Conservation (phyloP, 2,888 invertebrate species). For the Clepsis dumicolana region DNA sequence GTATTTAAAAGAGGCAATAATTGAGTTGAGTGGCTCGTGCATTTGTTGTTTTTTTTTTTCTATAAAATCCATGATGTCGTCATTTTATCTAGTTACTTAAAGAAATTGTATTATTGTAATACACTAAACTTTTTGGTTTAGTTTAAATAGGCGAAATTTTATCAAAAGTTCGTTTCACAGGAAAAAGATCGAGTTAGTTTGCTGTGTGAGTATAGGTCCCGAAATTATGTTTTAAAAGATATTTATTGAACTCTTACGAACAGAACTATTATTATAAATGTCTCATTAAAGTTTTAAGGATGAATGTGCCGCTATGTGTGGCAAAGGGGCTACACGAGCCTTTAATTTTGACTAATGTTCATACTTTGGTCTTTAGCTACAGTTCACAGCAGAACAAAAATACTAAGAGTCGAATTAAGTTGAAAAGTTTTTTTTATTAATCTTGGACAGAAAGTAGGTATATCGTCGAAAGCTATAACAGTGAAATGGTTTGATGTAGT, state of each 20-base stretch:
- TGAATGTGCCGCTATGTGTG: slow-evolving; percentile 37
- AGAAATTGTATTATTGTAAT: too few relatives aligned
- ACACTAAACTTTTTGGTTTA: too few relatives aligned
- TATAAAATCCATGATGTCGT: too few relatives aligned
- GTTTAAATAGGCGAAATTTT: too few relatives aligned
- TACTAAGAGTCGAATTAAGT: slow-evolving; percentile 37
- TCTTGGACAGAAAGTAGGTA: not conserved
- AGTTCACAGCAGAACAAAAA: slow-evolving; percentile 42
- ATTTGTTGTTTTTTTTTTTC: not conserved
- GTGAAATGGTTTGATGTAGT: too few relatives aligned
- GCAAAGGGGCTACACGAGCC: slow-evolving; percentile 41
- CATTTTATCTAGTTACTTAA: too few relatives aligned
- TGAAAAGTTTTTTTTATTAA: not conserved
- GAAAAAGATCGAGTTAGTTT: too few relatives aligned
- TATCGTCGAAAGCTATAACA: not conserved
- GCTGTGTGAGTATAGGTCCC: too few relatives aligned
- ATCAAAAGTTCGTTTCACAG: too few relatives aligned
- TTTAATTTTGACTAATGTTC: slow-evolving; percentile 50
- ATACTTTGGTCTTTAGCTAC: slow-evolving; percentile 45
- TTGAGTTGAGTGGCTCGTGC: not conserved
- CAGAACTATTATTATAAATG: slow-evolving; percentile 19
- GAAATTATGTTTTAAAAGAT: too few relatives aligned
- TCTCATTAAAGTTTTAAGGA: slow-evolving; percentile 27
- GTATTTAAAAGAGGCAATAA: not conserved
- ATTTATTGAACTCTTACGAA: not conserved